Conservation (phyloP, 2,888 invertebrate genomes). For the Chrysolina haemoptera region DNA sequence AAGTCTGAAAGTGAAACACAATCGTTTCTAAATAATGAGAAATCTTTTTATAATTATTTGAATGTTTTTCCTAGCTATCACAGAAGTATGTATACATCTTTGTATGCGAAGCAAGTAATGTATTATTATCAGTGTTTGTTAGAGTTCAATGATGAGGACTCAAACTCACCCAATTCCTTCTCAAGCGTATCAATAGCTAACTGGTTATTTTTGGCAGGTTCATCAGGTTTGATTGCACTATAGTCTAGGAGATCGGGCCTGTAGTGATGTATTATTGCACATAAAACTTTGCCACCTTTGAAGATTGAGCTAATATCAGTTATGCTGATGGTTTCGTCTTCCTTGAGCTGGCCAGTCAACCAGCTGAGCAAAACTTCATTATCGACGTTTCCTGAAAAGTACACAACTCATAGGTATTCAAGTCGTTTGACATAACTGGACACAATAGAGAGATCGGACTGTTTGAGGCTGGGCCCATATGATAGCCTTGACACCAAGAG, state of each 20-base stretch:
- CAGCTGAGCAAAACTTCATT: constrained; percentile 84
- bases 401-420: neutral
- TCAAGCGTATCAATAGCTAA: constrained; percentile 90
- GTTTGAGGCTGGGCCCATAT: neutral
- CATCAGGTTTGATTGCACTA: constrained; percentile 76
- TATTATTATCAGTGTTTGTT: too few species aligned
- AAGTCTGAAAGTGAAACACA: too few species aligned
- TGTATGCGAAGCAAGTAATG: too few species aligned
- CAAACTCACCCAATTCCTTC: constrained; percentile 81
- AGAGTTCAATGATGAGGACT: neutral
- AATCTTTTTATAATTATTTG: too few species aligned
- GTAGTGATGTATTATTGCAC: constrained; percentile 87
- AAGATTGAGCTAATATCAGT: constrained; percentile 81
- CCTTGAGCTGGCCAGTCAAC: constrained; percentile 81
- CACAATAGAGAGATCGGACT: neutral
- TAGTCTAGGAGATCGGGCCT: constrained; percentile 91
- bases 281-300: constrained; percentile 78
- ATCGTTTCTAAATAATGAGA: too few species aligned
- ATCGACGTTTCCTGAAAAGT: constrained; percentile 67
- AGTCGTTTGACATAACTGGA: neutral
- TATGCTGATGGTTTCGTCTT: constrained; percentile 75
- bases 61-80: too few species aligned
- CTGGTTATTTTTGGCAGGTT: constrained; percentile 81
- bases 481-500: neutral
- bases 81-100: too few species aligned